Evolutionary conservation across 2,113 vertebrate species (phyloP).

Genomic region (Philantomba maxwellii): DNA sequence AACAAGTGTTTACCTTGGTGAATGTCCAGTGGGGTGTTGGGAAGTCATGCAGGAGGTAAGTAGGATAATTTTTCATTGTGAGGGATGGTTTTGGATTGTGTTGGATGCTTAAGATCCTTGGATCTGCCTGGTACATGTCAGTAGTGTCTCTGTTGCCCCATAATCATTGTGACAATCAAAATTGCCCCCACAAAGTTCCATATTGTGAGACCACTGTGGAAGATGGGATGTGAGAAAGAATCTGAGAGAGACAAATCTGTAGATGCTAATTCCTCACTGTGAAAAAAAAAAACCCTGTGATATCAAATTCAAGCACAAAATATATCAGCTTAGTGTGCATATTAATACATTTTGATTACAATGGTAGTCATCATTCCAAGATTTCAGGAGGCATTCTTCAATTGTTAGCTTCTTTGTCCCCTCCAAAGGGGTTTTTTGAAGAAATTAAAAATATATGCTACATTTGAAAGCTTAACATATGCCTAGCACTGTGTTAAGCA

Average conservation of each 20-base stretch:
- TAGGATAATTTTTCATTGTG: background rate
- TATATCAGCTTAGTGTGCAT: background rate
- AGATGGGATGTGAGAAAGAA: background rate
- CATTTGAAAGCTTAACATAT: background rate
- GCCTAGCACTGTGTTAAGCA: background rate
- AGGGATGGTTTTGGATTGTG: background rate
- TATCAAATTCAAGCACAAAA: background rate
- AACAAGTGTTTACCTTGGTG: background rate
- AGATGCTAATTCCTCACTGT: background rate
- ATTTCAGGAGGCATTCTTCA: background rate
- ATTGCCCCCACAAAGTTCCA: background rate
- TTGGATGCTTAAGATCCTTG: background rate
- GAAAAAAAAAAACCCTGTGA: background rate
- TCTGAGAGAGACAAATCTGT: background rate
- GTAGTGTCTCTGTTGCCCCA: background rate
- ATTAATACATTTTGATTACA: background rate
- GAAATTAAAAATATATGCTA: background rate
- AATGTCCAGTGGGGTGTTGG: background rate
- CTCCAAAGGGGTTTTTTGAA: background rate
- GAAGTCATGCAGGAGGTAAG: background rate
- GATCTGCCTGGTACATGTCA: background rate
- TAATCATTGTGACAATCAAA: background rate
- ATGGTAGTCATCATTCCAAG: background rate
- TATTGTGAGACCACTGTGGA: background rate
- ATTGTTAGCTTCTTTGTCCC: background rate